Conservation (phyloP, 2,797 vertebrate species). For the Staurois parvus region DNA sequence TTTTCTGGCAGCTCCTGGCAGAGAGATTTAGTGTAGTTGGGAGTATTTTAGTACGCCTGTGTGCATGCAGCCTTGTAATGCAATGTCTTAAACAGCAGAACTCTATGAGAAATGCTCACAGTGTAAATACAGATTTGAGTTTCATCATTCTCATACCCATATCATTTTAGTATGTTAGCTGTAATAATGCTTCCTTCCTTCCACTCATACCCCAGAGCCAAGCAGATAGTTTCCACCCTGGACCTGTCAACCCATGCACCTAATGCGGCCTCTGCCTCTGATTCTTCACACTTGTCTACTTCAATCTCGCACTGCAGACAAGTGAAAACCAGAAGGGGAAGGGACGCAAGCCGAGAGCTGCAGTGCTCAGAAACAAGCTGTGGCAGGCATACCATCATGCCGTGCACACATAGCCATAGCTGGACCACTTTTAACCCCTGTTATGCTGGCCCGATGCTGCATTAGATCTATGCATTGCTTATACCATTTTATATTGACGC, state of each 20-base stretch:
- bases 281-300: constrained; percentile 76
- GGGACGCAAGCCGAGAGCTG: constrained; percentile 8
- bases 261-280: constrained; percentile 70
- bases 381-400: constrained; percentile 9
- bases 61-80: too few relatives aligned
- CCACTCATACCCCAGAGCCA: constrained; percentile 60
- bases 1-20: too few relatives aligned
- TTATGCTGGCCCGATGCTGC: not conserved
- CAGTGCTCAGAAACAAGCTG: constrained; percentile 41
- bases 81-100: too few relatives aligned
- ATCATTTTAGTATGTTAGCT: not conserved
- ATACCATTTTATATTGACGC: not conserved
- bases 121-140: not conserved
- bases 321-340: constrained; percentile 57
- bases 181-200: constrained; percentile 51
- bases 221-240: constrained; percentile 63
- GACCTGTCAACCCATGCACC: constrained; percentile 70
- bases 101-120: not conserved
- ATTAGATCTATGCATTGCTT: not conserved
- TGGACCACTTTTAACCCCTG: constrained; percentile 30
- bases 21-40: too few relatives aligned
- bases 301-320: constrained; percentile 65
- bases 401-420: constrained; percentile 3
- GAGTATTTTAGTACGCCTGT: too few relatives aligned
- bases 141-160: not conserved